Evolutionary conservation across 30 jellyfish, hydroid and myxozoan genomes (phyloP).

Genomic region (Cassiopea andromeda): DNA sequence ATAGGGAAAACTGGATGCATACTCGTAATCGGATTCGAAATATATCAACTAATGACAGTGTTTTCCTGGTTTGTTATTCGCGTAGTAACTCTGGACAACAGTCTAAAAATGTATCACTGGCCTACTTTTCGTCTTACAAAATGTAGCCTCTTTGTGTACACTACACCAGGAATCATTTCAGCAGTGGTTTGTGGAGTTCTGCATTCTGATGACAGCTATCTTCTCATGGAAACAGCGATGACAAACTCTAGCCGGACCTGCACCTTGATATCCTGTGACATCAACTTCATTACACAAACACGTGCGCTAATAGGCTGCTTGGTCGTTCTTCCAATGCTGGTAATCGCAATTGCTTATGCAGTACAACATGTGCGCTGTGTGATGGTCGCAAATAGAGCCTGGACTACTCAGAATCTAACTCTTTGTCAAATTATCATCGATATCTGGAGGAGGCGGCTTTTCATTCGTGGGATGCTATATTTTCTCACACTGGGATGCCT

Average conservation of each 20-base stretch:
- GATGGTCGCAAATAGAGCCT: neutral
- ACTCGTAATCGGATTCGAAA: neutral
- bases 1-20: neutral
- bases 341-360: neutral
- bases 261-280: neutral
- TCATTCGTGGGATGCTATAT: neutral
- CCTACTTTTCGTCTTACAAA: neutral
- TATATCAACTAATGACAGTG: neutral
- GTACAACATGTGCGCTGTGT: neutral
- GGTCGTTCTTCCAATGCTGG: neutral
- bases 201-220: neutral
- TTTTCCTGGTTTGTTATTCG: neutral
- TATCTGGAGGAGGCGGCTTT: neutral
- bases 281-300: neutral
- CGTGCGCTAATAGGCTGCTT: neutral
- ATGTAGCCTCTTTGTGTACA: neutral
- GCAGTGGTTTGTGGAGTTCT: neutral
- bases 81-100: neutral
- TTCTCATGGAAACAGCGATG: neutral
- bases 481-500: neutral
- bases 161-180: neutral
- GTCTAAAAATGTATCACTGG: conserved; percentile 2
- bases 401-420: conserved; percentile 6
- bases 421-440: neutral
- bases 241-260: neutral